A percentile compares a stretch with the other conserved stretches of the same genome.
phyloP scores from a whole-genome alignment of 2,797 vertebrate species.

The Labeo calbasu region DNA sequence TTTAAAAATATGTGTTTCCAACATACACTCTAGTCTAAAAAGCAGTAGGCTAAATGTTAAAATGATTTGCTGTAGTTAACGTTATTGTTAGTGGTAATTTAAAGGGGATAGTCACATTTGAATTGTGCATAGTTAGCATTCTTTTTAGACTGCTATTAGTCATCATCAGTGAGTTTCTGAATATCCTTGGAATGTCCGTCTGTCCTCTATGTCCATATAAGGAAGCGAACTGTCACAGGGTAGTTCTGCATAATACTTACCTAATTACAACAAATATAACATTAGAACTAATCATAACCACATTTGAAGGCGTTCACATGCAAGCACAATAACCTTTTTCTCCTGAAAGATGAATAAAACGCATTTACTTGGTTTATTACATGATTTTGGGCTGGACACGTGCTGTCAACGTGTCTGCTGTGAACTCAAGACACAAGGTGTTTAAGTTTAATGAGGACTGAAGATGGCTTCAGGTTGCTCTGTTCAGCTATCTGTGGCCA shows the following conservation, averaged over 20 bases:
- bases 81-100: neutral
- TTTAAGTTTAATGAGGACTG: conserved; percentile 29
- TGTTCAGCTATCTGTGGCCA: neutral
- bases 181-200: conserved; percentile 29
- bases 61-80: neutral
- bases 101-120: neutral
- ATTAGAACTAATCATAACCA: neutral
- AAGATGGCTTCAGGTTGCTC: conserved; percentile 42
- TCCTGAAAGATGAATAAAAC: neutral
- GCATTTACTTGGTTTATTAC: neutral
- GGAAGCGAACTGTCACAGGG: neutral
- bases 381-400: too few relatives aligned
- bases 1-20: neutral
- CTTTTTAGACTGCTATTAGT: neutral
- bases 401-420: neutral
- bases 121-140: neutral
- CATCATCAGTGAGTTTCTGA: neutral
- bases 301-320: neutral
- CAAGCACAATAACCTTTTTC: neutral
- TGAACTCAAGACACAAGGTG: conserved; percentile 8
- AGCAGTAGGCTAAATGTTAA: neutral
- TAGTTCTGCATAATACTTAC: neutral
- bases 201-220: conserved; percentile 41
- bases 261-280: neutral
- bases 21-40: neutral